Conservation (phyloP, 2,888 invertebrate species). For the Agriopis leucophaearia region DNA sequence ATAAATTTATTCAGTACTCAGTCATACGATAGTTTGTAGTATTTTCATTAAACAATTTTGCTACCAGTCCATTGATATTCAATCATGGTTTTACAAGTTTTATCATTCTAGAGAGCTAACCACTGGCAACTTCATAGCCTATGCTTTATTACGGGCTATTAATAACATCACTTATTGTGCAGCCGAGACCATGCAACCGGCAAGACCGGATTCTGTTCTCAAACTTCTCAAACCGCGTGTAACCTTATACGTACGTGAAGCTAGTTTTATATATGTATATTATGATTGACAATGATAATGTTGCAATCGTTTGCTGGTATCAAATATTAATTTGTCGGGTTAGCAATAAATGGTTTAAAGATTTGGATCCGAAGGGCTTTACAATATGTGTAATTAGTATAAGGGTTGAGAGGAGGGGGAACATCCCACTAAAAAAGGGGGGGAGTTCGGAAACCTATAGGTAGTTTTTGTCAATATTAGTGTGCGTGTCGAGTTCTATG, state of each 20-base stretch:
- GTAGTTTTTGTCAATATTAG: no score
- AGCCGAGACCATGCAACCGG: constrained; percentile 39
- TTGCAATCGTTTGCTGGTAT: constrained; percentile 40
- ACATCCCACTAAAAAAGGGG: no score
- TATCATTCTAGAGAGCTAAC: constrained; percentile 31
- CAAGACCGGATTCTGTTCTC: constrained; percentile 47
- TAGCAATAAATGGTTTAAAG: no score
- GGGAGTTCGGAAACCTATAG: no score
- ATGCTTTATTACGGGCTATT: constrained; percentile 49
- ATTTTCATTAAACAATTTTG: background rate
- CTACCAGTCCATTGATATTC: constrained; percentile 23
- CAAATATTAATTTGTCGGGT: background rate
- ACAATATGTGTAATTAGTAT: no score
- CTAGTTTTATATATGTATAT: constrained; percentile 43
- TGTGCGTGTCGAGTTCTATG: no score
- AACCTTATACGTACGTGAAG: constrained; percentile 40
- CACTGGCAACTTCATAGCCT: constrained; percentile 26
- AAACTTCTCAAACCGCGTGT: constrained; percentile 46
- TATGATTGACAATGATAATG: constrained; percentile 46
- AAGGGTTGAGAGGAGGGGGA: no score
- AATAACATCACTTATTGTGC: constrained; percentile 48
- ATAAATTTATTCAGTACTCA: no score
- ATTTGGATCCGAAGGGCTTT: no score
- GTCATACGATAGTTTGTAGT: no score
- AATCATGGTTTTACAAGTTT: constrained; percentile 27